phyloP scores from a whole-genome alignment of 2,113 vertebrate species.

The Entelurus aequoreus region DNA sequence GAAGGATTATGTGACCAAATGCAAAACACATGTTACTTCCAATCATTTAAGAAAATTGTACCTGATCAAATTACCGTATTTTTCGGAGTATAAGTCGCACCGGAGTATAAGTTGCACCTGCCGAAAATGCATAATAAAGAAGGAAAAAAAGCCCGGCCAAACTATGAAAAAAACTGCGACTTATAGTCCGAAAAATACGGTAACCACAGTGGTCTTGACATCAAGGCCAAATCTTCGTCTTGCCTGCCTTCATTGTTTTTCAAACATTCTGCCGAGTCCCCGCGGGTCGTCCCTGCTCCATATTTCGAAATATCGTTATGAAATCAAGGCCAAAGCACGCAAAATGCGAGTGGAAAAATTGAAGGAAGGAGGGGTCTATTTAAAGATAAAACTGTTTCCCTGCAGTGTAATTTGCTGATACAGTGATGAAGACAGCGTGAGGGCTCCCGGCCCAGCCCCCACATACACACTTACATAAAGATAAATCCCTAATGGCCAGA shows the following conservation, averaged over 20 bases:
- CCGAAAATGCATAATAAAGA: no score
- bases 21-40: no score
- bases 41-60: no score
- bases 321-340: slow-evolving; percentile 14
- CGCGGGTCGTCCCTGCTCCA: neutral
- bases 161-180: no score
- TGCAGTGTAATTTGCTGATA: slow-evolving; percentile 66
- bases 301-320: neutral
- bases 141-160: no score
- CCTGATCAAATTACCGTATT: no score
- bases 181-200: no score
- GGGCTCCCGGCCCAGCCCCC: neutral
- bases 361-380: slow-evolving; percentile 11
- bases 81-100: no score
- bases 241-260: neutral
- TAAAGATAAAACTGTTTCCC: slow-evolving; percentile 53
- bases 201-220: neutral
- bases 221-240: neutral
- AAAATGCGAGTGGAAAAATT: slow-evolving; percentile 14
- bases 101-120: no score
- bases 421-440: slow-evolving; percentile 42
- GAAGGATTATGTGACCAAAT: no score
- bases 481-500: slow-evolving; percentile 52
- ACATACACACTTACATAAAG: slow-evolving; percentile 1
- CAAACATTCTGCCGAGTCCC: neutral